phyloP scores from a whole-genome alignment of 2,888 invertebrate species.

The Eustalomyia histrio region DNA sequence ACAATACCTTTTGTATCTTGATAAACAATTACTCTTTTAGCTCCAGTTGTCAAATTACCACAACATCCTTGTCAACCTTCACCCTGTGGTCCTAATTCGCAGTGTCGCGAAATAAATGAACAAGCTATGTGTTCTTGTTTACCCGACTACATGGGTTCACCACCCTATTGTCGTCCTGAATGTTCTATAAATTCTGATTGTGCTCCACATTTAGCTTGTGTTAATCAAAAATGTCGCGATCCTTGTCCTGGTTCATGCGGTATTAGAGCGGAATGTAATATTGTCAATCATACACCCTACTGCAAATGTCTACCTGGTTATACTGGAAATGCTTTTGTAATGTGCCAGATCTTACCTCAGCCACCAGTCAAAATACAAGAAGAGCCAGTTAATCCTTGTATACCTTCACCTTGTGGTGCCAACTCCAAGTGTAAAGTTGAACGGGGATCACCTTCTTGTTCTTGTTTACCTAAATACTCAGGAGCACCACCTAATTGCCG shows the following conservation, averaged over 20 bases:
- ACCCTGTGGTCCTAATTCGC: slow-evolving; percentile 89
- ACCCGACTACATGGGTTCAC: slow-evolving; percentile 85
- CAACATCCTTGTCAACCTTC: slow-evolving; percentile 84
- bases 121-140: slow-evolving; percentile 87
- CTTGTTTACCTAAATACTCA: slow-evolving; percentile 84
- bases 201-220: slow-evolving; percentile 84
- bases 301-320: slow-evolving; percentile 84
- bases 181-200: slow-evolving; percentile 88
- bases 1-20: background rate
- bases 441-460: slow-evolving; percentile 83
- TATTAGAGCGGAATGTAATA: slow-evolving; percentile 84
- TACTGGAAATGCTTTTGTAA: slow-evolving; percentile 87
- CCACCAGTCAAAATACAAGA: slow-evolving; percentile 73
- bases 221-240: slow-evolving; percentile 86
- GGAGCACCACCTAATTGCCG: slow-evolving; percentile 89
- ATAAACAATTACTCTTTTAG: slow-evolving; percentile 32
- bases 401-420: slow-evolving; percentile 83
- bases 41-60: slow-evolving; percentile 68
- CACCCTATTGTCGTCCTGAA: slow-evolving; percentile 88
- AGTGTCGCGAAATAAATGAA: slow-evolving; percentile 84
- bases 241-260: slow-evolving; percentile 90
- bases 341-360: slow-evolving; percentile 80
- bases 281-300: slow-evolving; percentile 85
- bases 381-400: slow-evolving; percentile 81
- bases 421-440: slow-evolving; percentile 83